Percentiles rank a stretch among this genome's conserved stretches.
Evolutionary conservation across 2,888 invertebrate species (phyloP).

Genomic region (Myathropa florea): DNA sequence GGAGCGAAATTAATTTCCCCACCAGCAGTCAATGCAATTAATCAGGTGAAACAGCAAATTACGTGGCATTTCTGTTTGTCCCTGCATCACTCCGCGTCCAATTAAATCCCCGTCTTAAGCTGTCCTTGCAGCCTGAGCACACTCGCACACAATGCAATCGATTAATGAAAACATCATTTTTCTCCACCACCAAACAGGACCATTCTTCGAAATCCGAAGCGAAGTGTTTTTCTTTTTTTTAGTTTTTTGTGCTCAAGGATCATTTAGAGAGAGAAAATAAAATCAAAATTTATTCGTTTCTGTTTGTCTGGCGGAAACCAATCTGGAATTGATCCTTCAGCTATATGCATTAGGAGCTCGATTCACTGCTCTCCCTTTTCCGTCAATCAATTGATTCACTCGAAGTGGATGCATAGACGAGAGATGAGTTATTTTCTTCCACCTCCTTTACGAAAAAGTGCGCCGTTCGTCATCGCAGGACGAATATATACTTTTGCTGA

Average conservation of each 20-base stretch:
- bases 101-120: not conserved
- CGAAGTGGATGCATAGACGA: constrained; percentile 28
- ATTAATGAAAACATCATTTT: not conserved
- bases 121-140: not conserved
- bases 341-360: not conserved
- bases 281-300: not conserved
- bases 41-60: constrained; percentile 56
- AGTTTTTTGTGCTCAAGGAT: not conserved
- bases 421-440: not conserved
- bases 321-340: not conserved
- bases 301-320: not conserved
- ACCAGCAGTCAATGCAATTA: constrained; percentile 54
- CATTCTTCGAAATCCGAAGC: too few species aligned
- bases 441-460: not conserved
- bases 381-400: constrained; percentile 47
- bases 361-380: not conserved
- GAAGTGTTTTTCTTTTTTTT: too few species aligned
- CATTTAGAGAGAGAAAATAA: not conserved
- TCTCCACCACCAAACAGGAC: not conserved
- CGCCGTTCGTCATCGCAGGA: constrained; percentile 14
- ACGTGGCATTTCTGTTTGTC: not conserved
- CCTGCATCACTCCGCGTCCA: not conserved
- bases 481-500: constrained; percentile 35
- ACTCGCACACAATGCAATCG: not conserved
- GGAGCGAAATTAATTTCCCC: constrained; percentile 36